Percentiles rank a stretch among this genome's conserved stretches.
phyloP scores from a whole-genome alignment of 2,797 vertebrate genomes.

The Siniperca obscura region DNA sequence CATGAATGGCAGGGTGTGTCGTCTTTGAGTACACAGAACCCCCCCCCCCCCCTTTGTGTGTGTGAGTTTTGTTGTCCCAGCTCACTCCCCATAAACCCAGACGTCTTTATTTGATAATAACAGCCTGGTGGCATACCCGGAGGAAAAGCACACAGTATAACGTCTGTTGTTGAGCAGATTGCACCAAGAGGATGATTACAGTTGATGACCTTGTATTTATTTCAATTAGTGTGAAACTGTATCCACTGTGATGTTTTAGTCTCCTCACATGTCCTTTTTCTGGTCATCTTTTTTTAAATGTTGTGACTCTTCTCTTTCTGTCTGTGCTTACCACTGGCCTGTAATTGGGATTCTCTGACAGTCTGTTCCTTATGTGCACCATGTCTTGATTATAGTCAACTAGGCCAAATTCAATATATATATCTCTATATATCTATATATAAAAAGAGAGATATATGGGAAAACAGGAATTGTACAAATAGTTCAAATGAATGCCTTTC shows the following conservation, averaged over 20 bases:
- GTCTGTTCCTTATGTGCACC: conserved; percentile 25
- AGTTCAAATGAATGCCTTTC: conserved; percentile 42
- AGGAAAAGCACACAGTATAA: conserved; percentile 30
- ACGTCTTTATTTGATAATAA: conserved; percentile 53
- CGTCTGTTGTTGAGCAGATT: conserved; percentile 24
- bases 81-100: conserved; percentile 24
- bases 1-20: conserved; percentile 57
- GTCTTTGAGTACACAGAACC: conserved; percentile 36
- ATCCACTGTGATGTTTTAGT: conserved; percentile 27
- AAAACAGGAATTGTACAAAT: conserved; percentile 24
- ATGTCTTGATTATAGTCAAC: conserved; percentile 60
- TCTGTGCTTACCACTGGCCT: conserved; percentile 18
- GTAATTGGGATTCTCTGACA: conserved; percentile 56
- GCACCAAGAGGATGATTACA: conserved; percentile 28
- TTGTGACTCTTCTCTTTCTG: conserved; percentile 19
- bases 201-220: conserved; percentile 56
- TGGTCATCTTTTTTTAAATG: conserved; percentile 51
- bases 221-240: conserved; percentile 47
- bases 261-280: conserved; percentile 29
- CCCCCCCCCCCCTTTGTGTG: conserved; percentile 24
- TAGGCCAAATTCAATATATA: conserved; percentile 41
- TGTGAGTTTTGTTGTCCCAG: conserved; percentile 35
- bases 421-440: conserved; percentile 16
- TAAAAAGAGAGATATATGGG: neutral
- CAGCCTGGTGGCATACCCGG: conserved; percentile 14